Conservation (phyloP, 2,888 invertebrate genomes). For the Tetramorium bicarinatum region DNA sequence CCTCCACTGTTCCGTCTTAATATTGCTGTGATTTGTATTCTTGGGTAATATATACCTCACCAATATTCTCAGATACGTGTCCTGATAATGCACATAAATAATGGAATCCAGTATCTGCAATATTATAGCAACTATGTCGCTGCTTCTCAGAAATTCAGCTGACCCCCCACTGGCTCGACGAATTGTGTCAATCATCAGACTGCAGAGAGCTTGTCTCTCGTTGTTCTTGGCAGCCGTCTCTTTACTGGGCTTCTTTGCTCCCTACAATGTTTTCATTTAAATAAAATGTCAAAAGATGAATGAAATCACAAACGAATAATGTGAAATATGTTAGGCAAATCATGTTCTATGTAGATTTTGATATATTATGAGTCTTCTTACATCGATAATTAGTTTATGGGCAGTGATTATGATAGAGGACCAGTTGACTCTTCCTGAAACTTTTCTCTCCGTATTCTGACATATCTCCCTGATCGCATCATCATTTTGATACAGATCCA, state of each 20-base stretch:
- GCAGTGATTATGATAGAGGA: slow-evolving; percentile 69
- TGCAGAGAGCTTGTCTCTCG: slow-evolving; percentile 74
- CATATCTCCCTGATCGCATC: slow-evolving; percentile 73
- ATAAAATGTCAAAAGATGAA: neutral
- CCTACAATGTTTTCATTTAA: slow-evolving; percentile 83
- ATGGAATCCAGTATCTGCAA: slow-evolving; percentile 80
- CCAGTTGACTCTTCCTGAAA: slow-evolving; percentile 69
- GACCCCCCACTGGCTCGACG: slow-evolving; percentile 47
- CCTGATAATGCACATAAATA: slow-evolving; percentile 84
- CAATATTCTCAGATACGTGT: slow-evolving; percentile 88
- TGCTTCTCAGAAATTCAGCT: slow-evolving; percentile 48
- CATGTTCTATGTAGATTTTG: neutral
- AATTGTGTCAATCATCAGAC: slow-evolving; percentile 58
- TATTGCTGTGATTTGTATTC: slow-evolving; percentile 87
- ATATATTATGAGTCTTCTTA: slow-evolving; percentile 64
- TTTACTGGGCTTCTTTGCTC: slow-evolving; percentile 87
- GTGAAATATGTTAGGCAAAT: neutral
- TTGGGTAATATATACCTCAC: slow-evolving; percentile 88
- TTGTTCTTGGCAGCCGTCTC: slow-evolving; percentile 85
- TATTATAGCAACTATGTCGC: slow-evolving; percentile 71
- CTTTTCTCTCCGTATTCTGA: slow-evolving; percentile 66
- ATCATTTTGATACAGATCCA: slow-evolving; percentile 74
- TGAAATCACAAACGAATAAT: neutral
- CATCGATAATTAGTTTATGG: slow-evolving; percentile 75
- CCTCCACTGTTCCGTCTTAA: slow-evolving; percentile 88